These are phyloP conservation scores for Rana temporaria DNA, from an alignment of 2,113 vertebrate genomes.

Conservation along the genomic window DNA sequence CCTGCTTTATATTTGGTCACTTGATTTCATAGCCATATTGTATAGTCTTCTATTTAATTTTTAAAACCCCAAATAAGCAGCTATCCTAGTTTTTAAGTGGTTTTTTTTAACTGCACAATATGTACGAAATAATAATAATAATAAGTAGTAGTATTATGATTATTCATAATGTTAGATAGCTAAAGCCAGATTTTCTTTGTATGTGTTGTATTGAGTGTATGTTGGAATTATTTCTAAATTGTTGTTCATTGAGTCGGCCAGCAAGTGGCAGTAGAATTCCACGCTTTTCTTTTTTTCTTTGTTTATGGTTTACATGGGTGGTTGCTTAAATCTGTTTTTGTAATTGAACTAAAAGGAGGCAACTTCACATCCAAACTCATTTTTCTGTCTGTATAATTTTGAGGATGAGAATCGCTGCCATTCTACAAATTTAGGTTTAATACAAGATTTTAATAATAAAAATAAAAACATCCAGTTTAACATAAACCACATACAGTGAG, in stretches of 20 bases:
- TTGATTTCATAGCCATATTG: too few species aligned
- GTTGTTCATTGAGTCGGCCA: constrained; percentile 10
- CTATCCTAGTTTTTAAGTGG: too few species aligned
- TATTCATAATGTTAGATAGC: too few species aligned
- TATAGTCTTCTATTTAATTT: too few species aligned
- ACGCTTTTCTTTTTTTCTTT: not conserved
- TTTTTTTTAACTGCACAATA: too few species aligned
- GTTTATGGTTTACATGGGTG: constrained; percentile 4
- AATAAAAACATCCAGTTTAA: not conserved
- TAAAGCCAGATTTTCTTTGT: too few species aligned
- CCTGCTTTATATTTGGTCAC: too few species aligned
- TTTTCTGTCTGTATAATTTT: constrained; percentile 11
- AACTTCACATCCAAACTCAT: constrained; percentile 22
- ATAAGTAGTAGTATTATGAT: too few species aligned
- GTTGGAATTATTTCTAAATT: not conserved
- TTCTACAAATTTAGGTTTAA: constrained; percentile 19
- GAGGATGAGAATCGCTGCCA: not conserved
- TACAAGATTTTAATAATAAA: too few species aligned
- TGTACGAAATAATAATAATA: too few species aligned
- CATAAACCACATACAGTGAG: too few species aligned
- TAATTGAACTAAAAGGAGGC: constrained; percentile 44
- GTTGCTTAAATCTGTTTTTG: constrained; percentile 34
- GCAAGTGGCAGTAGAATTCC: constrained; percentile 38
- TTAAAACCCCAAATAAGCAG: too few species aligned
- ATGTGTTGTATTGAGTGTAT: not conserved